Evolutionary conservation across 2,113 vertebrate genomes (phyloP), one percentile per base, ranked within the genome.

Genomic region (Pomatorhinus ruficollis): DNA sequence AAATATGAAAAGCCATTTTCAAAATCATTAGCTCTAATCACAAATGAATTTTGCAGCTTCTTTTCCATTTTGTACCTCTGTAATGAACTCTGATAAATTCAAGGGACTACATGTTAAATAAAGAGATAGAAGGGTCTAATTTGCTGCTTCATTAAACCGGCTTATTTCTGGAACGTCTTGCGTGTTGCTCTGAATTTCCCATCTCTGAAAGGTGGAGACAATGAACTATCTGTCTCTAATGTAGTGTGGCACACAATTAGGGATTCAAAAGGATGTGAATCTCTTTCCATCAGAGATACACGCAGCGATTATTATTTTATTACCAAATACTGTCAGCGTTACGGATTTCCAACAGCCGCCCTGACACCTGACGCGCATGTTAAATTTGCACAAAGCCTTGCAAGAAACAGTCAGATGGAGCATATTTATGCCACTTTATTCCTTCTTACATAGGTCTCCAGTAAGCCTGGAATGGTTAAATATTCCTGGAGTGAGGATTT

Each of bases 121-220:
- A 98, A 98, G 97, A 98, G 97, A 98, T 96, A 97, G 97, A 98
- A 97, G 95, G 96, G 94, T 93, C 98, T 98, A 98, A 98, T 98
- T 98, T 98, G 94, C 98, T 97, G 98, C 95, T 98, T 98, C 98
- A 98, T 98, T 98, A 98, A 98, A 94, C 97, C 8, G 3, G 93
- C 97, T 97, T 97, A 98, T 98, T 98, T 97, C 97, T 95, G 95
- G 96, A 98, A 96, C 83, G 47, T 95, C 93, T 94, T 78, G 64
- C 93, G 45, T 97, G 97, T 97, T 98, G 96, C 97, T 96, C 96
- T 97, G 97, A 97, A 97, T 97, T 98, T 95, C 97, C 91, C 89
- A 24, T 97, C 96, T 97, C 97, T 89, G 93, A 97, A 97, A 95
- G 74, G 88, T 82, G 93, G 87, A 98, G 97, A 97, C 97, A 98